These are phyloP conservation scores for Notodromas monacha DNA, from an alignment of 2,888 invertebrate genomes.

Conservation along the genomic window DNA sequence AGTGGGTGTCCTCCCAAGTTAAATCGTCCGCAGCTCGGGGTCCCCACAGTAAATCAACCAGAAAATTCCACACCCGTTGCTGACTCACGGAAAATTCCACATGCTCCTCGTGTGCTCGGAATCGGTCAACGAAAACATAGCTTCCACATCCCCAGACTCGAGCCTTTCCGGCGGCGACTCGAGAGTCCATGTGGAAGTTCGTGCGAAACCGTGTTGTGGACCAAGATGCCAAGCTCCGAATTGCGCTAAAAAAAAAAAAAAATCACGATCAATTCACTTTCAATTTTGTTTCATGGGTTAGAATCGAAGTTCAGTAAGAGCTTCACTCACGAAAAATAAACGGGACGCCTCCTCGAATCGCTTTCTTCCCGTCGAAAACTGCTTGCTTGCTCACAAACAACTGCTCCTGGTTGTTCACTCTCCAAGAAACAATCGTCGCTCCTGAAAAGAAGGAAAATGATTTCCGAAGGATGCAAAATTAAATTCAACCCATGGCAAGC, in stretches of 20 bases:
- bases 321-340: conserved; percentile 32
- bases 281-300: too few relatives aligned
- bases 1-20: too few relatives aligned
- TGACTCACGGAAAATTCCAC: conserved; percentile 72
- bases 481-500: too few relatives aligned
- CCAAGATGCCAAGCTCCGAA: conserved; percentile 82
- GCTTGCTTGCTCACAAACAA: conserved; percentile 84
- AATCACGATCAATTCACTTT: too few relatives aligned
- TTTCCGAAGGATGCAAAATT: too few relatives aligned
- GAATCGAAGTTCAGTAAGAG: too few relatives aligned
- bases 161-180: conserved; percentile 58
- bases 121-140: conserved; percentile 65
- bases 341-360: conserved; percentile 48
- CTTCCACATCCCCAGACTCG: conserved; percentile 65
- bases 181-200: conserved; percentile 62
- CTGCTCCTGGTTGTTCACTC: conserved; percentile 79
- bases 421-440: conserved; percentile 82
- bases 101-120: conserved; percentile 64
- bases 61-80: too few relatives aligned
- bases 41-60: too few relatives aligned
- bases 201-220: conserved; percentile 81
- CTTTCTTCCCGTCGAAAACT: conserved; percentile 76
- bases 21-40: too few relatives aligned
- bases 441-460: too few relatives aligned
- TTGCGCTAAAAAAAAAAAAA: too few relatives aligned